Conservation (phyloP, 1,140 invertebrate species). For the Drosophila subpulchrella region DNA sequence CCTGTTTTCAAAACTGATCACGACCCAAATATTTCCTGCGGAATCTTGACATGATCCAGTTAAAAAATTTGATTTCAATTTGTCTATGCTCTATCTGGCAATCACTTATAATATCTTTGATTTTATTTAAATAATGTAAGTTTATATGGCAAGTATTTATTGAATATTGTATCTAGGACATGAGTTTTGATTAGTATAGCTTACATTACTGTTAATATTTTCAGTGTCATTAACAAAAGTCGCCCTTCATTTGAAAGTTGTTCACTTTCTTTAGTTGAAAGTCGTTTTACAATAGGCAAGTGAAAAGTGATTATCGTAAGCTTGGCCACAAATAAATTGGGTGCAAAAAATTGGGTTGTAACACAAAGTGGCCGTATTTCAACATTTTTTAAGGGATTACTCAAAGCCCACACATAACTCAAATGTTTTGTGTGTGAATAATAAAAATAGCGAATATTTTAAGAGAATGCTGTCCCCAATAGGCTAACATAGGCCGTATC, state of each 20-base stretch:
- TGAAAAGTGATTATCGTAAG: constrained; percentile 8
- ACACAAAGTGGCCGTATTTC: neutral
- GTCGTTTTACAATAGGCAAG: neutral
- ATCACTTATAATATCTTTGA: no score
- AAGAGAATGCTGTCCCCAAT: no score
- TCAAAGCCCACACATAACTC: neutral
- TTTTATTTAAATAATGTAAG: no score
- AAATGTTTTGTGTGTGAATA: neutral
- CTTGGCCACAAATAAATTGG: constrained; percentile 3
- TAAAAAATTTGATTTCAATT: neutral
- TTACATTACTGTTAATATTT: neutral
- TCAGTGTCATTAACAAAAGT: neutral
- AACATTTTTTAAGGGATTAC: neutral
- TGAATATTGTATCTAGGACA: neutral
- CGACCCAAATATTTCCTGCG: neutral
- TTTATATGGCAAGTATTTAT: no score
- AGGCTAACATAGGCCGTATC: no score
- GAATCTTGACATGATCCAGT: neutral
- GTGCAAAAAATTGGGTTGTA: neutral
- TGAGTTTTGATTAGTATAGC: neutral
- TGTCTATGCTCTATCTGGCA: no score
- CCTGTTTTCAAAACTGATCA: neutral
- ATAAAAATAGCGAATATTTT: neutral
- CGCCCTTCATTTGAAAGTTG: constrained; percentile 1
- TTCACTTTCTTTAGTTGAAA: neutral